These are phyloP conservation scores for Paratilapia polleni DNA, from an alignment of 2,113 vertebrate species.

Conservation along the genomic window DNA sequence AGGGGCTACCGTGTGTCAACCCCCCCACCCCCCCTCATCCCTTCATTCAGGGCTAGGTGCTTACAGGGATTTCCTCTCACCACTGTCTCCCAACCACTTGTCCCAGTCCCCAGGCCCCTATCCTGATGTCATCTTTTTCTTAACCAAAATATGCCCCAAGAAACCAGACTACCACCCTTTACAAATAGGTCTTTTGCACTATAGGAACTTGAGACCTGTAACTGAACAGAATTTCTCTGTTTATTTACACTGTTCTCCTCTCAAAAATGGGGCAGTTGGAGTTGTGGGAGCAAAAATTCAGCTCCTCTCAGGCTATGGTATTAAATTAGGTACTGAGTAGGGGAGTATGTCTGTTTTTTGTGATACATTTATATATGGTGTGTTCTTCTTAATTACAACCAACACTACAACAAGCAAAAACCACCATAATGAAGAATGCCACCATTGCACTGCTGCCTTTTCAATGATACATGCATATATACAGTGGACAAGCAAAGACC, in stretches of 20 bases:
- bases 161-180: background rate
- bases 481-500: background rate
- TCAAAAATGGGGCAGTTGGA: background rate
- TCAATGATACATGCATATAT: background rate
- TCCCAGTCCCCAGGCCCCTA: conserved; percentile 58
- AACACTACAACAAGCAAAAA: background rate
- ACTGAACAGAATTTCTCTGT: background rate
- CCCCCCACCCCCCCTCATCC: conserved; percentile 55
- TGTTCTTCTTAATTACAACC: background rate
- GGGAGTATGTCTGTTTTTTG: no score
- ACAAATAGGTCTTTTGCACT: conserved; percentile 15
- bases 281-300: background rate
- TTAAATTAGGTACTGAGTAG: background rate
- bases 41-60: conserved; percentile 73
- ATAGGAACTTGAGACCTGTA: background rate
- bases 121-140: conserved; percentile 37
- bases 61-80: conserved; percentile 79
- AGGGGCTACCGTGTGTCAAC: conserved; percentile 75
- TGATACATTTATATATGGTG: no score
- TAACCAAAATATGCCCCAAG: conserved; percentile 20
- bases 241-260: background rate
- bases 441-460: background rate
- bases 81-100: conserved; percentile 64
- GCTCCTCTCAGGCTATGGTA: background rate
- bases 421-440: background rate